These are phyloP conservation scores for Festucalex cinctus DNA, from an alignment of 2,113 vertebrate species.

Conservation along the genomic window DNA sequence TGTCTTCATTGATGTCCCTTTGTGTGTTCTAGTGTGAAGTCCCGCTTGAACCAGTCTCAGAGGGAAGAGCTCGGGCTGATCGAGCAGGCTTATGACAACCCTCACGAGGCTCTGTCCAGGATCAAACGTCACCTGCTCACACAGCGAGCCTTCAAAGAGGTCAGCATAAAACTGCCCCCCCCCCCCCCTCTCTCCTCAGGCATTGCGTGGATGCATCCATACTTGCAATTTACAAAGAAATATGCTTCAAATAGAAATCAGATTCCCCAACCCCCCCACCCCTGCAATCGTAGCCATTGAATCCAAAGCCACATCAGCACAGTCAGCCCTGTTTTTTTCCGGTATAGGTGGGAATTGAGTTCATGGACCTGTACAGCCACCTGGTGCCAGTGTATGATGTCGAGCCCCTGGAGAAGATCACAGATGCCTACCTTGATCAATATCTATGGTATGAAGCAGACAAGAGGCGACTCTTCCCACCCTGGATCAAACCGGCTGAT, in stretches of 20 bases:
- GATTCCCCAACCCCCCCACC: no score
- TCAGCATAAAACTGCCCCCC: no score
- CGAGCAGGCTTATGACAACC: conserved; percentile 98
- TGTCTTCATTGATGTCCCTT: background rate
- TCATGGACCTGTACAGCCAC: conserved; percentile 99
- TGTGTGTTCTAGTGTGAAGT: conserved; percentile 83
- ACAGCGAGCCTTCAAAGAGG: conserved; percentile 99
- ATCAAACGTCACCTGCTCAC: conserved; percentile 98
- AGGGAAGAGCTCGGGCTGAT: conserved; percentile 95
- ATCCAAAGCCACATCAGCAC: background rate
- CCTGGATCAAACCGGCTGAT: conserved; percentile 98
- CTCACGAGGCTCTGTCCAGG: conserved; percentile 94
- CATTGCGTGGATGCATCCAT: background rate
- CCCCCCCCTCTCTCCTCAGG: no score
- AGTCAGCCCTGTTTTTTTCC: background rate
- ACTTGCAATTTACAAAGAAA: no score
- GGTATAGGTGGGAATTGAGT: conserved; percentile 94
- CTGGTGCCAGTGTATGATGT: conserved; percentile 97
- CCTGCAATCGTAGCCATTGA: background rate
- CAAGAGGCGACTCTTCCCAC: conserved; percentile 93
- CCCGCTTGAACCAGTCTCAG: conserved; percentile 96
- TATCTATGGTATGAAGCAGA: conserved; percentile 99
- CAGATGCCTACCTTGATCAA: conserved; percentile 96
- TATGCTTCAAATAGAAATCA: no score
- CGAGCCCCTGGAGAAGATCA: conserved; percentile 97